Base-by-base conservation (phyloP, 2,113 vertebrate species). In the Poecilia latipinna region DNA sequence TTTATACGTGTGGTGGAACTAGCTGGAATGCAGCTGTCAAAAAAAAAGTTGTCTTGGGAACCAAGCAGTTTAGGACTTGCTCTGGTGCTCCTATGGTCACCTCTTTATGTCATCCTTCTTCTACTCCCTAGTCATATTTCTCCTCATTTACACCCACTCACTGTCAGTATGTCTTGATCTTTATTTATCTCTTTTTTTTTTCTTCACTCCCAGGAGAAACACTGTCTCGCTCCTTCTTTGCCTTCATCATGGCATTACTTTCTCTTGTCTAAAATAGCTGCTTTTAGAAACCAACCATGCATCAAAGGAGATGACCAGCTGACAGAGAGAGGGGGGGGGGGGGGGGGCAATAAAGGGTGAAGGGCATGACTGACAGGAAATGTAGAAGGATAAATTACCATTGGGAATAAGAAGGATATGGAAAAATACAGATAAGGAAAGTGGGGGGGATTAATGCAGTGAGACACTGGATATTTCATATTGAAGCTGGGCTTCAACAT, bases 191-290 rank as follows among this genome's bases (percentile, higher is more conserved):
- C 51, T 72, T 37, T 69, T 76, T 29, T 29, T 29, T 39, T 72
- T 35, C 80, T 22, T 29, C 12, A 61, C 32, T 72, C 37, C 35
- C 51, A 37, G 57, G 66, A 79, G 75, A 70, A 83, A 64, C 71
- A 60, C 39, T 68, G 8, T 39, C 44, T 78, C 63, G 32, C 68
- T 71, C 12, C 29, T 39, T 68, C 12, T 73, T 15, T 77, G 19
- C 39, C 57, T 75, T 63, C 35, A 68, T 48, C 28, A 70, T 35
- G 39, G 65, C 63, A 80, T 77, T 70, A 67, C 81, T 76, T 78
- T 84, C 67, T 74, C 72, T 70, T 82, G 68, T 81, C 72, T 65
- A 35, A 72, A 80, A 84, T 65, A 24, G n/a, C 51, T 83, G 76
- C 80, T 66, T 70, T 77, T 57, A 63, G 72, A 82, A 74, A 65